Conservation (phyloP, 2,113 vertebrate genomes). For the Aspidoscelis tigris region DNA sequence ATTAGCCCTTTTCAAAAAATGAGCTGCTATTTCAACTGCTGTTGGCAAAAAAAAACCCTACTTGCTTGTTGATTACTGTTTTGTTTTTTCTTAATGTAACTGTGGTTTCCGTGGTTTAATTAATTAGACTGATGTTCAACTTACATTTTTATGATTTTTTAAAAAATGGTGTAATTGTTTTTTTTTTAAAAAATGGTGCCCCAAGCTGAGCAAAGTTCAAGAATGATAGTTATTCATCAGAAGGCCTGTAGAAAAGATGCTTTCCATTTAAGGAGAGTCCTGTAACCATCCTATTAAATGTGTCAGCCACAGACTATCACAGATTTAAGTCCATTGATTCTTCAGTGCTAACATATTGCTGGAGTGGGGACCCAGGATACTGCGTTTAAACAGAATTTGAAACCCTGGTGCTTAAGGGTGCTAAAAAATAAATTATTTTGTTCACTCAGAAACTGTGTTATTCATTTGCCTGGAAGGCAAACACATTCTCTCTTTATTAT, state of each 20-base stretch:
- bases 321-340: neutral
- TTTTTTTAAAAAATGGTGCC: no score
- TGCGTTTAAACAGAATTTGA: slow-evolving; percentile 18
- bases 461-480: slow-evolving; percentile 76
- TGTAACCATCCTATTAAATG: neutral
- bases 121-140: no score
- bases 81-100: no score
- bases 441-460: slow-evolving; percentile 69
- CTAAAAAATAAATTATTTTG: slow-evolving; percentile 64
- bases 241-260: neutral
- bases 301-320: neutral
- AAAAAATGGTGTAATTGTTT: no score
- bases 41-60: no score
- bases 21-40: no score
- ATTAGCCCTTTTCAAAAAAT: no score
- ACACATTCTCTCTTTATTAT: slow-evolving; percentile 77
- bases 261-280: slow-evolving; percentile 1
- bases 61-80: no score
- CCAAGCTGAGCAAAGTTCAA: neutral
- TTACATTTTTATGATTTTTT: no score
- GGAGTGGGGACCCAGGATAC: slow-evolving; percentile 46
- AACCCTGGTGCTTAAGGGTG: neutral
- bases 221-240: slow-evolving; percentile 5
- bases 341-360: neutral
- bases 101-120: no score